Conservation (phyloP, 1,140 invertebrate species). For the Carcinoscorpius rotundicauda region DNA sequence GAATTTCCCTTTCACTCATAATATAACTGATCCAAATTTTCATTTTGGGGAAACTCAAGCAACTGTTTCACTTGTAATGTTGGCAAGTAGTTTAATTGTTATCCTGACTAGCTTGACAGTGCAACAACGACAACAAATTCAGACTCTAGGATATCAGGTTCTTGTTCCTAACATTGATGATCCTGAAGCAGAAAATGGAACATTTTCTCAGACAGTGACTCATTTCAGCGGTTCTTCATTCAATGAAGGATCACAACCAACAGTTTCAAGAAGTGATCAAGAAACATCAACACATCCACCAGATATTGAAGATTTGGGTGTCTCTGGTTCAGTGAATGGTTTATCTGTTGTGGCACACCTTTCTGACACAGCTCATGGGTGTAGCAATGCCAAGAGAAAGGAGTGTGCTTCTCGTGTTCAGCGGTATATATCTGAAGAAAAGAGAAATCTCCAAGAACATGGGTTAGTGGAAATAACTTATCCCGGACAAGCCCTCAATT, state of each 20-base stretch:
- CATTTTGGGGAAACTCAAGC: slow-evolving; percentile 62
- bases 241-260: too few relatives aligned
- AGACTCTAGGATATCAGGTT: too few relatives aligned
- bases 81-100: slow-evolving; percentile 47
- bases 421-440: slow-evolving; percentile 32
- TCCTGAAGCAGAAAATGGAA: too few relatives aligned
- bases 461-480: background rate
- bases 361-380: slow-evolving; percentile 1
- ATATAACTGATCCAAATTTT: slow-evolving; percentile 53
- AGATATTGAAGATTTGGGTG: too few relatives aligned
- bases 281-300: too few relatives aligned
- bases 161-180: too few relatives aligned
- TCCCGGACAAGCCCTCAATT: too few relatives aligned
- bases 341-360: too few relatives aligned
- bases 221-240: too few relatives aligned
- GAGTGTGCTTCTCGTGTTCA: slow-evolving; percentile 39
- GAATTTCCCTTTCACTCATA: background rate
- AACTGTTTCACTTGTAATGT: slow-evolving; percentile 45
- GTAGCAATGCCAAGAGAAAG: slow-evolving; percentile 32
- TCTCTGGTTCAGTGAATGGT: too few relatives aligned
- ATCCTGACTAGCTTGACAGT: slow-evolving; percentile 58
- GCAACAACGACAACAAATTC: slow-evolving; percentile 40
- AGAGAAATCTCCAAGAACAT: slow-evolving; percentile 22
- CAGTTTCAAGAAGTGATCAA: too few relatives aligned
- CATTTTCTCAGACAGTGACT: too few relatives aligned